Evolutionary conservation across 2,113 vertebrate species (phyloP).

Genomic region (Formicarius rufipectus): DNA sequence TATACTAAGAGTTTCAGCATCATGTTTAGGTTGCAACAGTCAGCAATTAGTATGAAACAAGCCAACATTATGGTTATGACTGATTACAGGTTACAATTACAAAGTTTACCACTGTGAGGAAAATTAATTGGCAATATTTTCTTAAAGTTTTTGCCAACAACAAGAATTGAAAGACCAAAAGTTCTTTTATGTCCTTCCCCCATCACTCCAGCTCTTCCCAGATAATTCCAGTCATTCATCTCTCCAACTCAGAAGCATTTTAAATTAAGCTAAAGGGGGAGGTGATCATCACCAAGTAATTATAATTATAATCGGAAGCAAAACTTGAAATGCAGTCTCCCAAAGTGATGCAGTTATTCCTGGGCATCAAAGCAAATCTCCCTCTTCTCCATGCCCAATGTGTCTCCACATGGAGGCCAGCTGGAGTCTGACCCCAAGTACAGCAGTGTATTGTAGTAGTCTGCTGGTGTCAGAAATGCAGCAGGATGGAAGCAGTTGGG

Average conservation of each 20-base stretch:
- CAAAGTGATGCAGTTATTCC: slow-evolving; percentile 38
- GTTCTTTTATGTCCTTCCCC: slow-evolving; percentile 21
- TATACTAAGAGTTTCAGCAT: neutral
- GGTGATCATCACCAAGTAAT: slow-evolving; percentile 49
- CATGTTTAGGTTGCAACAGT: neutral
- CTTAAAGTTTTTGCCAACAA: slow-evolving; percentile 17
- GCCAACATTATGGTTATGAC: neutral
- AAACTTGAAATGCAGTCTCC: slow-evolving; percentile 33
- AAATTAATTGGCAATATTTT: slow-evolving; percentile 52
- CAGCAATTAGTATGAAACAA: neutral
- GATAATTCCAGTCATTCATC: slow-evolving; percentile 45
- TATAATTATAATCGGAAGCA: slow-evolving; percentile 51
- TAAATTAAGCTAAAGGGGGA: slow-evolving; percentile 52
- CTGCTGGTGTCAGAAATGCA: neutral
- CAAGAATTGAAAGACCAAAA: slow-evolving; percentile 2
- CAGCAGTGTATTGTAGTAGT: neutral
- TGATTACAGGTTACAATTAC: slow-evolving; percentile 42
- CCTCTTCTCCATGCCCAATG: neutral
- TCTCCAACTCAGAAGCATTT: slow-evolving; percentile 38
- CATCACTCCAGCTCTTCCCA: slow-evolving; percentile 24
- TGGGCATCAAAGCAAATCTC: neutral
- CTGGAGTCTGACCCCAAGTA: neutral
- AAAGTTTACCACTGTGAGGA: slow-evolving; percentile 26
- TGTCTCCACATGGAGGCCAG: neutral
- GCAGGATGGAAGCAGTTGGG: neutral